A percentile compares a stretch with the other conserved stretches of the same genome.
Evolutionary conservation across 2,888 invertebrate species (phyloP).

Genomic region (Drosophila colorata): DNA sequence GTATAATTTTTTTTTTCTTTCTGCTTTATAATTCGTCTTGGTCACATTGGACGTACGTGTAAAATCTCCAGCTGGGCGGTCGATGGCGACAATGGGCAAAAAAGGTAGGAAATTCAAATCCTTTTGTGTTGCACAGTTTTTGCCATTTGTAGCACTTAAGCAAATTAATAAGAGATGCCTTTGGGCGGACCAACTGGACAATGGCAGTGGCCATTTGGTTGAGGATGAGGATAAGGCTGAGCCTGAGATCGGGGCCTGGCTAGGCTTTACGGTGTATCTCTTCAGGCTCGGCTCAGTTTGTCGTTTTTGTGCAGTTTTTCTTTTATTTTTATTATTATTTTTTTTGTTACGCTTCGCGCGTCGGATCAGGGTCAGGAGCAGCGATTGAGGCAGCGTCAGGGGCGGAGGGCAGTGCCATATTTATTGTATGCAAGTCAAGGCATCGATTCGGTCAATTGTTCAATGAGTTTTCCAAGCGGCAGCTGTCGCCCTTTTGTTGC

Average conservation of each 20-base stretch:
- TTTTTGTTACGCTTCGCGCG: constrained; percentile 55
- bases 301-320: constrained; percentile 63
- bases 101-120: constrained; percentile 62
- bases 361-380: constrained; percentile 8
- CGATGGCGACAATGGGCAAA: constrained; percentile 42
- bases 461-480: constrained; percentile 71
- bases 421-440: constrained; percentile 56
- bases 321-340: constrained; percentile 44
- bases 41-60: constrained; percentile 61
- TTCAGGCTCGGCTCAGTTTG: constrained; percentile 31
- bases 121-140: constrained; percentile 62
- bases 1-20: constrained; percentile 14
- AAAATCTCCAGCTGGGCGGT: constrained; percentile 71
- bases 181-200: constrained; percentile 42
- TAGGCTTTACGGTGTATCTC: neutral
- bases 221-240: constrained; percentile 5
- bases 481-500: constrained; percentile 69
- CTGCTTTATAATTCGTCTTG: constrained; percentile 72
- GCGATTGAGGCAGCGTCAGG: constrained; percentile 15
- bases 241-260: constrained; percentile 1
- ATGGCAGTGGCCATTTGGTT: constrained; percentile 21
- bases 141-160: constrained; percentile 77
- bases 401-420: constrained; percentile 25
- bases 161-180: constrained; percentile 79
- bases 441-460: constrained; percentile 77